Evolutionary conservation across 2,888 invertebrate genomes (phyloP), one percentile per base, ranked within the genome.

Genomic region (Polydesmus complanatus): DNA sequence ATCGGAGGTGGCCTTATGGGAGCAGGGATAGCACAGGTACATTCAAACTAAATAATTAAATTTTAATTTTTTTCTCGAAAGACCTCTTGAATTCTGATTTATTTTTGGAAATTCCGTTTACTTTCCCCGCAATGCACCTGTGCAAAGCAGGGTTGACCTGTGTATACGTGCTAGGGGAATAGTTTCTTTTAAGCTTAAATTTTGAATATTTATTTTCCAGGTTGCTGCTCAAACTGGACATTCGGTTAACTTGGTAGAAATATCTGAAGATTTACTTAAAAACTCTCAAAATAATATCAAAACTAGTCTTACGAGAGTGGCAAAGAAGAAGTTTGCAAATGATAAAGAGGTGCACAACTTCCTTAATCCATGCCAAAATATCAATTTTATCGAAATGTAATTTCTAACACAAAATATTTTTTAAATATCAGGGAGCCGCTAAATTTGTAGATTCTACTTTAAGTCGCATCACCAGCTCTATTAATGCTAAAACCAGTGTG

Each of bases 1-100:
- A 83, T 91, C 65, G 92, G 91, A 14, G 86, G 88, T 56, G 91
- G 91, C 8, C 76, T 89, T 19, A 91, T 92, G 91, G 91, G 91
- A 5, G 83, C 88, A 56, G 91, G 92, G 61, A 91, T 92, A 69
- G 90, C 90, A 58, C 91, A 92, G 82, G 89, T 88, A 77, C 72
- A 60, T 60, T 14, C 37, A 5, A 37, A 14, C 14, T 37, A n/a
- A n/a, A n/a, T n/a, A n/a, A n/a, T n/a, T n/a, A n/a, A n/a, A n/a
- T n/a, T n/a, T n/a, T n/a, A n/a, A n/a, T n/a, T n/a, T n/a, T n/a
- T n/a, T n/a, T n/a, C n/a, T n/a, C n/a, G n/a, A n/a, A n/a, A n/a
- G n/a, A n/a, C n/a, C n/a, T n/a, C n/a, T n/a, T n/a, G n/a, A n/a
- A n/a, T n/a, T n/a, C n/a, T n/a, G n/a, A n/a, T n/a, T n/a, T n/a